phyloP scores from a whole-genome alignment of 2,888 invertebrate species.

The Cecidostiba fungosa region DNA sequence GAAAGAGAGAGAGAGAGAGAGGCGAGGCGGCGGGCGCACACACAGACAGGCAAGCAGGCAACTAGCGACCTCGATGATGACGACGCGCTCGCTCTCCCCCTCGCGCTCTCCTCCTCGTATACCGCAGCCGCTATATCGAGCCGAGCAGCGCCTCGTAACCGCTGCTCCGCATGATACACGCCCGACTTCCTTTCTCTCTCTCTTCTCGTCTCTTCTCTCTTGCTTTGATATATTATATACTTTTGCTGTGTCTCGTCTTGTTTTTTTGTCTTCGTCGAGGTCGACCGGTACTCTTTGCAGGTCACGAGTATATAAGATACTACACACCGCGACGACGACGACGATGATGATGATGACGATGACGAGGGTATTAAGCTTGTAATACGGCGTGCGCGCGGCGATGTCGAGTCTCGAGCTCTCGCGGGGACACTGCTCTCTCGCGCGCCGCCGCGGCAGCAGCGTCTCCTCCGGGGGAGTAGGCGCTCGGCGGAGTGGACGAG shows the following conservation, averaged over 20 bases:
- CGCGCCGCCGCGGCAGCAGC: background rate
- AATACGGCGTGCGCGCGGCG: background rate
- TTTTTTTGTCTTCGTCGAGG: background rate
- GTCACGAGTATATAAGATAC: background rate
- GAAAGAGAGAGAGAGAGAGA: constrained; percentile 21
- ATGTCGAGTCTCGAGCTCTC: constrained; percentile 22
- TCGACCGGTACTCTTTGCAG: background rate
- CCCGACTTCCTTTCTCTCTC: constrained; percentile 11
- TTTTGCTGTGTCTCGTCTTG: background rate
- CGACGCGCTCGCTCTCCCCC: constrained; percentile 34
- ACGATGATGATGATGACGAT: background rate
- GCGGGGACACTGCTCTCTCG: constrained; percentile 1
- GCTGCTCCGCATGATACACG: constrained; percentile 3
- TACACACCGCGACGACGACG: background rate
- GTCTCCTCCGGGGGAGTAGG: constrained; percentile 1
- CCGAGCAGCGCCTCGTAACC: background rate
- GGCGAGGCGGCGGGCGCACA: constrained; percentile 4
- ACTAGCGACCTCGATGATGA: constrained; percentile 55
- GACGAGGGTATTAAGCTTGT: background rate
- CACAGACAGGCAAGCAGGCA: background rate
- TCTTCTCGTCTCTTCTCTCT: background rate
- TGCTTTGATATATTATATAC: background rate
- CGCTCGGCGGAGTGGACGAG: background rate
- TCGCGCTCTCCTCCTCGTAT: constrained; percentile 5
- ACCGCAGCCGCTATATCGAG: background rate